Percentiles rank a stretch among this genome's conserved stretches.
Evolutionary conservation across 2,888 invertebrate species (phyloP).

Genomic region (Hypolimnas misippus): DNA sequence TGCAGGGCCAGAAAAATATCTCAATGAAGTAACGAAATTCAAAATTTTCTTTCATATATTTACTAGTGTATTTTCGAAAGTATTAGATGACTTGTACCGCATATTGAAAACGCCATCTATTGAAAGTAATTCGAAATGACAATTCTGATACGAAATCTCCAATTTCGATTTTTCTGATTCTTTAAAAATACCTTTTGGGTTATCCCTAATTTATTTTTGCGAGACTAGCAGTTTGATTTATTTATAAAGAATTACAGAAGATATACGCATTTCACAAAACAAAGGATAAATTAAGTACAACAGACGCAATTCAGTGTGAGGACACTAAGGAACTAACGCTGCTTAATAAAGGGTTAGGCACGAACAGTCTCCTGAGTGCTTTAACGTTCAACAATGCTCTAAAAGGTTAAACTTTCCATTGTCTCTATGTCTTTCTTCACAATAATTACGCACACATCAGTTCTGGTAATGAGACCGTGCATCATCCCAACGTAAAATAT

Average conservation of each 20-base stretch:
- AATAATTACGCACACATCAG: constrained; percentile 39
- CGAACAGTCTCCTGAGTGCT: not conserved
- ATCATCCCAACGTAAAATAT: constrained; percentile 34
- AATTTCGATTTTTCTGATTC: too few species aligned
- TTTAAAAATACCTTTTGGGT: too few species aligned
- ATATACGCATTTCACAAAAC: not conserved
- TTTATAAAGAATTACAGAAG: not conserved
- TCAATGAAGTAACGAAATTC: too few species aligned
- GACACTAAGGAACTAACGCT: not conserved
- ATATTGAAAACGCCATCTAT: too few species aligned
- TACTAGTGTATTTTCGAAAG: too few species aligned
- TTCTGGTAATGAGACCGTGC: constrained; percentile 35
- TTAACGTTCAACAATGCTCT: not conserved
- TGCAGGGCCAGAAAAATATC: too few species aligned
- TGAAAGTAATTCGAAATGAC: too few species aligned
- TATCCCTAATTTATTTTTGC: too few species aligned
- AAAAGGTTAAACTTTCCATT: not conserved
- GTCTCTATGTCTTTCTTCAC: not conserved
- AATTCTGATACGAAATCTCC: too few species aligned
- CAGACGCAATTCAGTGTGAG: not conserved
- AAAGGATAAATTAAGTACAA: not conserved
- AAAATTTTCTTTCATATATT: too few species aligned
- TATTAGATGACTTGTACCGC: too few species aligned
- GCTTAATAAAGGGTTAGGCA: not conserved
- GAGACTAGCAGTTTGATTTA: too few species aligned